Evolutionary conservation across 2,797 vertebrate genomes (phyloP).

Genomic region (Alexandromys oeconomus): DNA sequence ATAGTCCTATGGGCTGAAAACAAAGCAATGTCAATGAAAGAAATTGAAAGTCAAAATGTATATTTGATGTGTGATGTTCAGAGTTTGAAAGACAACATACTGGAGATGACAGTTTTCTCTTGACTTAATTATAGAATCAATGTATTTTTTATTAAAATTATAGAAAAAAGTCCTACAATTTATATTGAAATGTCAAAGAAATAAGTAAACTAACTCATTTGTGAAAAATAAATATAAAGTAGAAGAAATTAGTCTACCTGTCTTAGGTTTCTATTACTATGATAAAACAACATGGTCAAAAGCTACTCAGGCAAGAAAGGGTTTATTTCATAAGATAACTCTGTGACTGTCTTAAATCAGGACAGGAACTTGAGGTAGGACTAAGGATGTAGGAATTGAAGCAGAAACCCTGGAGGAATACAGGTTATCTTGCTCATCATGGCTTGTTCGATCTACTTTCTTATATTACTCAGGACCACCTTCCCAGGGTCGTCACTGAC

Average conservation of each 20-base stretch:
- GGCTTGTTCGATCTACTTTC: too few relatives aligned
- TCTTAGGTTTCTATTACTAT: neutral
- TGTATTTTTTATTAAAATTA: neutral
- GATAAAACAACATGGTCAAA: neutral
- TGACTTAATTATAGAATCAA: neutral
- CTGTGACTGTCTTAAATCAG: too few relatives aligned
- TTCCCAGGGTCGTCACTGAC: neutral
- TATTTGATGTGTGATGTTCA: neutral
- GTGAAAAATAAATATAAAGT: neutral
- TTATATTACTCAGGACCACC: neutral
- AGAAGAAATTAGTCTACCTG: neutral
- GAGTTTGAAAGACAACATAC: neutral
- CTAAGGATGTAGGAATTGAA: neutral
- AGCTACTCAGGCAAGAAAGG: neutral
- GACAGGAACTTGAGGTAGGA: neutral
- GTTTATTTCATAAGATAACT: neutral
- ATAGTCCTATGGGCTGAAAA: neutral
- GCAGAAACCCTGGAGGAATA: too few relatives aligned
- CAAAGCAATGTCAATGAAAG: neutral
- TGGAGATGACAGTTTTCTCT: neutral
- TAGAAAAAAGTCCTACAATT: neutral
- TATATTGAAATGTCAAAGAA: neutral
- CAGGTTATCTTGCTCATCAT: too few relatives aligned
- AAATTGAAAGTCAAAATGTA: neutral
- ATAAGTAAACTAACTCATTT: neutral